Conservation (phyloP, 1,140 invertebrate genomes). For the Trachymyrmex cornetzi region DNA sequence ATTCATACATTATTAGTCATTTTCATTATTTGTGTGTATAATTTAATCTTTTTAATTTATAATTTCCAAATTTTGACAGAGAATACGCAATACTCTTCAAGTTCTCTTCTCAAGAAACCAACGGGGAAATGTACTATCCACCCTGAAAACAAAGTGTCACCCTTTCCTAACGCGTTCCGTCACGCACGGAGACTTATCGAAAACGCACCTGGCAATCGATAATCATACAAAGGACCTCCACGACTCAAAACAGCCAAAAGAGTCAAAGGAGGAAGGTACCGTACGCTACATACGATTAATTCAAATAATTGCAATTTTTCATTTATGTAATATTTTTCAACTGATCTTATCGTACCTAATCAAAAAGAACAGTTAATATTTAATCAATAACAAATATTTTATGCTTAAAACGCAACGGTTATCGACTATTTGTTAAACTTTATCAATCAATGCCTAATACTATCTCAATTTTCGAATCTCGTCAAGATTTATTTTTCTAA, state of each 20-base stretch:
- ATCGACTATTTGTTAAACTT: background rate
- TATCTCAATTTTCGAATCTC: slow-evolving; percentile 27
- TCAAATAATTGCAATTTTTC: slow-evolving; percentile 13
- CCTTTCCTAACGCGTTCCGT: slow-evolving; percentile 68
- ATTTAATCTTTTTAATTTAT: background rate
- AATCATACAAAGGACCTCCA: slow-evolving; percentile 69
- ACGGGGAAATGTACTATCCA: slow-evolving; percentile 56
- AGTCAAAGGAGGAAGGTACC: slow-evolving; percentile 29
- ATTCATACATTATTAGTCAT: background rate
- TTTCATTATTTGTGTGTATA: background rate
- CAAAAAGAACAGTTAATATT: background rate
- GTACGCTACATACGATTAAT: slow-evolving; percentile 7
- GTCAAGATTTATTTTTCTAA: slow-evolving; percentile 36
- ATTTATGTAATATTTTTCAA: background rate
- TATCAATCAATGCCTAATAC: slow-evolving; percentile 33
- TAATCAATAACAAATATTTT: slow-evolving; percentile 43
- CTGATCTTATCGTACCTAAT: background rate
- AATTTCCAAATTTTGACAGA: background rate
- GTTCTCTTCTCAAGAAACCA: background rate
- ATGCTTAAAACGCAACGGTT: slow-evolving; percentile 54
- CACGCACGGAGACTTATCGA: slow-evolving; percentile 74
- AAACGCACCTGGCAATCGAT: slow-evolving; percentile 82
- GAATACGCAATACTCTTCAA: background rate
- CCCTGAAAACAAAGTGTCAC: slow-evolving; percentile 66
- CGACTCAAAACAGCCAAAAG: slow-evolving; percentile 65